Evolutionary conservation across 2,797 vertebrate genomes (phyloP), one percentile per base, ranked within the genome.

Genomic region (Etheostoma nigrum): DNA sequence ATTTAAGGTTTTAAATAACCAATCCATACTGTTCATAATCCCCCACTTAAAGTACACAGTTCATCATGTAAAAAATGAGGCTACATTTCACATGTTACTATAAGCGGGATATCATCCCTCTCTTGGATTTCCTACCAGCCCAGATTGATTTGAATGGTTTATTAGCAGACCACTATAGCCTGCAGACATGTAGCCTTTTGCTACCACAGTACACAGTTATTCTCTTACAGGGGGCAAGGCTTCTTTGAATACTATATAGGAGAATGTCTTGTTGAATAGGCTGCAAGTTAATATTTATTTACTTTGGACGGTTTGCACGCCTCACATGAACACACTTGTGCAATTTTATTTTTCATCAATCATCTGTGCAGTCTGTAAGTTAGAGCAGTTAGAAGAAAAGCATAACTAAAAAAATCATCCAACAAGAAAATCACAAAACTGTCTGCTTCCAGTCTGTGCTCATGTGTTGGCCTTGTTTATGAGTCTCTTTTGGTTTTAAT

Each of bases 401-500:
- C 6, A 18, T 25, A 61, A 15, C 19, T 51, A 27, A 14, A 55
- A 40, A 36, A 70, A 30, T 5, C 30, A 6, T 6, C 5, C 5
- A 5, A 30, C 5, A 30, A 30, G 5, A 30, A 52, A 30, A 5
- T n/a, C 45, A 67, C 57, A 70, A 33, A 16, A 3, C 49, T 59
- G 84, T 78, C 74, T 79, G 85, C 42, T 51, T 19, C 30, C 69
- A 53, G 72, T 72, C 59, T 44, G 62, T 19, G 84, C 74, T 68
- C 87, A 91, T 85, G 90, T 85, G 88, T 74, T 83, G 83, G 55
- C 74, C 85, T 91, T 79, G 88, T 93, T 93, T 90, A 33, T 12
- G 83, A 85, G 88, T 87, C 83, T 89, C 86, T 80, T 82, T 69
- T 59, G 68, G n/a, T 67, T 85, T 82, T 80, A 89, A 90, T 90